These are phyloP conservation scores for Cossypha heuglini DNA, from an alignment of 2,797 vertebrate genomes.

Conservation along the genomic window DNA sequence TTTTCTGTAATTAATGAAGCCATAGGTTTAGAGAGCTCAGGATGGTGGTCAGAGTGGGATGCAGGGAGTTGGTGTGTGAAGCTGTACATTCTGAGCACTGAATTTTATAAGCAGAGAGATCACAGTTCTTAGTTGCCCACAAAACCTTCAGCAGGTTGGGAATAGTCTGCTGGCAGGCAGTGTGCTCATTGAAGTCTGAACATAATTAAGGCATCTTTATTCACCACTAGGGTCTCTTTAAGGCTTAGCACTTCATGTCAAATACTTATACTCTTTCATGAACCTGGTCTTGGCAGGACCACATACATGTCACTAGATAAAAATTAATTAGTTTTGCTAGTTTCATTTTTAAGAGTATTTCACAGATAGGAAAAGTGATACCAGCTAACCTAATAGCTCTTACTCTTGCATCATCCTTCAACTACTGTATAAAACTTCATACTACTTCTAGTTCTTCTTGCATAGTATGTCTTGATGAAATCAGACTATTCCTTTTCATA, in stretches of 20 bases:
- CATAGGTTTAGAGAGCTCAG: neutral
- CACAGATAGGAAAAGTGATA: neutral
- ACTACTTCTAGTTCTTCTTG: neutral
- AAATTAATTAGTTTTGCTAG: neutral
- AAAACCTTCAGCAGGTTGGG: neutral
- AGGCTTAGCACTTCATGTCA: neutral
- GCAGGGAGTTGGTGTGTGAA: neutral
- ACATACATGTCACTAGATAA: neutral
- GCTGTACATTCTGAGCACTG: neutral
- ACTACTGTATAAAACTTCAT: neutral
- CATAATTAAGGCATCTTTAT: neutral
- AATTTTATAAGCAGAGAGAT: neutral
- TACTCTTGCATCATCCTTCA: neutral
- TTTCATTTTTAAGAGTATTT: neutral
- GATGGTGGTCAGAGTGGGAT: neutral
- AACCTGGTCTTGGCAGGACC: neutral
- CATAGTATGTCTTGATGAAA: neutral
- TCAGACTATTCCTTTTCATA: neutral
- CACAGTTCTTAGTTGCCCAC: neutral
- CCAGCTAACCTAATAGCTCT: neutral
- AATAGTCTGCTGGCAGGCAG: neutral
- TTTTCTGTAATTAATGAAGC: neutral
- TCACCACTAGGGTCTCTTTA: neutral
- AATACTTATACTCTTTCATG: neutral
- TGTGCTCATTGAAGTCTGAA: neutral